Evolutionary conservation across 2,888 invertebrate genomes (phyloP).

Genomic region (Eilema caniola): DNA sequence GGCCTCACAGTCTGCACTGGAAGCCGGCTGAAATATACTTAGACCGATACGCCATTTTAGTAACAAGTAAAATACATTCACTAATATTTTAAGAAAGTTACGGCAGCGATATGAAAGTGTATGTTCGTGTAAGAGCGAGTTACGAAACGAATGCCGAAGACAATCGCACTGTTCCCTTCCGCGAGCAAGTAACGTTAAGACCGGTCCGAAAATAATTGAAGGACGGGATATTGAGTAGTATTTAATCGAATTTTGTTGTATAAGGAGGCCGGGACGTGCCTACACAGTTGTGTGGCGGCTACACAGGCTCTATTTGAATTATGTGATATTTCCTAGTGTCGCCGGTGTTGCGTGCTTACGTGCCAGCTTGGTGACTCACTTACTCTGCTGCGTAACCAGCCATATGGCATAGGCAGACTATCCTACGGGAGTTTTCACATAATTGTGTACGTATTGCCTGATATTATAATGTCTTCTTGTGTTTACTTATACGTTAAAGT

Average conservation of each 20-base stretch:
- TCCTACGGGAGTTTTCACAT: constrained; percentile 47
- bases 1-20: constrained; percentile 80
- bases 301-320: constrained; percentile 43
- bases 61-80: constrained; percentile 45
- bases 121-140: constrained; percentile 38
- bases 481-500: constrained; percentile 9
- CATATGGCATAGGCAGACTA: constrained; percentile 44
- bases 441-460: constrained; percentile 50
- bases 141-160: constrained; percentile 46
- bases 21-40: constrained; percentile 74
- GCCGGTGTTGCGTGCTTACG: constrained; percentile 64
- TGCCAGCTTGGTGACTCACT: constrained; percentile 64
- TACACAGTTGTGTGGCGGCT: constrained; percentile 46
- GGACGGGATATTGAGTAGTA: constrained; percentile 59
- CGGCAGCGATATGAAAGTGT: constrained; percentile 49
- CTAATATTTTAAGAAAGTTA: constrained; percentile 24
- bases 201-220: constrained; percentile 67
- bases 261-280: constrained; percentile 62
- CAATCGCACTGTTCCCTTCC: constrained; percentile 50
- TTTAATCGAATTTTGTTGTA: constrained; percentile 53
- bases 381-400: constrained; percentile 59
- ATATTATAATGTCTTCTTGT: constrained; percentile 28
- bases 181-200: constrained; percentile 54
- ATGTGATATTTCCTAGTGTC: constrained; percentile 43
- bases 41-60: constrained; percentile 68